Percentiles rank a stretch among this genome's conserved stretches.
Evolutionary conservation across 2,797 vertebrate genomes (phyloP).

Genomic region (Pygocentrus nattereri): DNA sequence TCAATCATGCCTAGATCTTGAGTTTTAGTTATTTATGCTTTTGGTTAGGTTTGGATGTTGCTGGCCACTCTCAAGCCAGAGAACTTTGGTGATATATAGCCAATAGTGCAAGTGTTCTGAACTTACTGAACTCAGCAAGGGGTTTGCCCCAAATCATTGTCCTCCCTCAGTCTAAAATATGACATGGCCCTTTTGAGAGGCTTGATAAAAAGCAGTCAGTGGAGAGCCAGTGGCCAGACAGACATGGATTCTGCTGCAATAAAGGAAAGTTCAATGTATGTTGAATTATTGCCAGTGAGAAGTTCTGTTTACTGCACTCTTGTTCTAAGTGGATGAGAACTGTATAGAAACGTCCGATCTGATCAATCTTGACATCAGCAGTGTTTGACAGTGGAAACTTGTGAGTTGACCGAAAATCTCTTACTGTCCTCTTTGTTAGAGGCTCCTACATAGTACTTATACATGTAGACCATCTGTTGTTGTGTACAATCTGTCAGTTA

Average conservation of each 20-base stretch:
- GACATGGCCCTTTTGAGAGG: constrained; percentile 30
- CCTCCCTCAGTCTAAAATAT: constrained; percentile 25
- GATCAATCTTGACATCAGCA: neutral
- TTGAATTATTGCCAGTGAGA: constrained; percentile 77
- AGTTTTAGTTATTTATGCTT: neutral
- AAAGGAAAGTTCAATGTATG: constrained; percentile 75
- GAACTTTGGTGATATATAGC: neutral
- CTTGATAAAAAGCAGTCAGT: constrained; percentile 17
- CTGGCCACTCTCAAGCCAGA: neutral
- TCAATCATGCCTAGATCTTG: neutral
- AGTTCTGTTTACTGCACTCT: constrained; percentile 66
- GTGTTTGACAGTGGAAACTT: neutral
- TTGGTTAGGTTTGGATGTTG: too few species aligned
- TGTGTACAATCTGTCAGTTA: too few species aligned
- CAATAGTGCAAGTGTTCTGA: neutral
- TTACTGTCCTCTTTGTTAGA: too few species aligned
- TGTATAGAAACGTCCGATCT: too few species aligned
- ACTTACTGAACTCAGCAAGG: constrained; percentile 18
- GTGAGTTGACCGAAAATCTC: neutral
- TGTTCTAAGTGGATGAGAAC: neutral
- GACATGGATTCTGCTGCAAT: constrained; percentile 51
- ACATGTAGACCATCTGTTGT: too few species aligned
- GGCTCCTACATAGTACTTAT: too few species aligned
- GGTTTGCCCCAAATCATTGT: constrained; percentile 10
- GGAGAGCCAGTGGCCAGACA: neutral